Base-by-base conservation (phyloP, 2,113 vertebrate genomes). In the Myiopsitta monachus region DNA sequence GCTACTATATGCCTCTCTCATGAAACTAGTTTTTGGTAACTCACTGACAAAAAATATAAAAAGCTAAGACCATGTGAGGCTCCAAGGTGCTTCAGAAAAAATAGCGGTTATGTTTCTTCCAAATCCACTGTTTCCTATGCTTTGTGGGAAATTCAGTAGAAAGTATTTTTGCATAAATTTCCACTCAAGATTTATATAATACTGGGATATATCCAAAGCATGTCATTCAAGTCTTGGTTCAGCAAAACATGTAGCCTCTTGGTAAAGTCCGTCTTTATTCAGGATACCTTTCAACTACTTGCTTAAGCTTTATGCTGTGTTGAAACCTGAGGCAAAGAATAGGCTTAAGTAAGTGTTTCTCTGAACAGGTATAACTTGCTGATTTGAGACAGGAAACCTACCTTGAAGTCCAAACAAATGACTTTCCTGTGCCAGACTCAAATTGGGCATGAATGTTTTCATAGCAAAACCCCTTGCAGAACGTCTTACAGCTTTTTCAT, bases 321-420 rank as follows among this genome's bases (percentile, higher is more conserved):
- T 89, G 66, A 93, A 94, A 69, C 52, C 21, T 10, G 54, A 63
- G 62, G 88, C 67, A 87, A 94, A 94, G 57, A 91, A 91, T 51
- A 63, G 83, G 36, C 59, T 81, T 51, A 70, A 94, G 39, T 51
- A 70, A 94, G 39, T 62, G 43, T 92, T 94, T 85, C 76, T 82
- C 83, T 80, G 87, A 43, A 77, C 91, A 97, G 88, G 83, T 95
- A 89, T 51, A 82, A 82, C 63, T 85, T 89, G 63, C 68, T 86
- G 51, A 81, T 82, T 90, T 87, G 90, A 94, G 75, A 54, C 64
- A 92, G 66, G 91, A 96, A 97, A 79, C 70, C 77, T 91, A 85
- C 92, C 83, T 94, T 79, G 59, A 76, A 89, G 55, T 89, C 92
- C 77, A 89, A 92, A 95, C 62, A 89, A 96, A 89, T 89, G 15